Percentiles rank a stretch among this genome's conserved stretches.
Evolutionary conservation across 1,140 invertebrate species (phyloP).

Genomic region (Dendrolimus kikuchii): DNA sequence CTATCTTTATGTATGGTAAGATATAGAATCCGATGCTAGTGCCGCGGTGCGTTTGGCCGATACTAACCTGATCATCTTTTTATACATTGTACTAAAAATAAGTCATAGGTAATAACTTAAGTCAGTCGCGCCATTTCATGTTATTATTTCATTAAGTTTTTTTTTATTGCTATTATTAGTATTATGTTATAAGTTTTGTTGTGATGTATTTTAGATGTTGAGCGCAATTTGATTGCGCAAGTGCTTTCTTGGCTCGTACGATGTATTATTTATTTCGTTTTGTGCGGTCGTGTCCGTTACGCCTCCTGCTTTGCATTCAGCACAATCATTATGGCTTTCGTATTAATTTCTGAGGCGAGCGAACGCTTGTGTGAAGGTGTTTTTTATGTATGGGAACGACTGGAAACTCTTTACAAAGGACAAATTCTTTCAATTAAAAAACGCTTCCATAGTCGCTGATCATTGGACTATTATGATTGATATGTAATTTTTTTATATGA

Average conservation of each 20-base stretch:
- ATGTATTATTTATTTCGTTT: slow-evolving; percentile 11
- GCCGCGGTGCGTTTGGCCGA: slow-evolving; percentile 24
- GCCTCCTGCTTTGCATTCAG: slow-evolving; percentile 9
- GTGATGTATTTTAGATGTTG: slow-evolving; percentile 37
- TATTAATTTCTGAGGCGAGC: slow-evolving; percentile 1
- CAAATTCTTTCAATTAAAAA: too few species aligned
- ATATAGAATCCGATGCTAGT: neutral
- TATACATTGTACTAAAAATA: slow-evolving; percentile 32
- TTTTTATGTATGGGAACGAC: too few species aligned
- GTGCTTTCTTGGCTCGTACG: slow-evolving; percentile 5
- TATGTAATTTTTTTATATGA: too few species aligned
- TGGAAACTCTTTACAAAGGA: too few species aligned
- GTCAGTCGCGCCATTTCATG: slow-evolving; percentile 66
- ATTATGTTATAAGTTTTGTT: slow-evolving; percentile 15
- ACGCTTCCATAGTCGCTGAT: too few species aligned
- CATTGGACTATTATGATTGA: too few species aligned
- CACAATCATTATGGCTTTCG: slow-evolving; percentile 15
- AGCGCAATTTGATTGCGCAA: slow-evolving; percentile 24
- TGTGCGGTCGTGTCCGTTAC: slow-evolving; percentile 9
- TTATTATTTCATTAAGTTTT: slow-evolving; percentile 32
- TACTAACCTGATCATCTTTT: slow-evolving; percentile 31
- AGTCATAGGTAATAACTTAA: slow-evolving; percentile 44
- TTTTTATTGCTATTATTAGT: neutral
- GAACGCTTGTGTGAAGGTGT: too few species aligned
- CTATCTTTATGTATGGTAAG: too few species aligned